These are phyloP conservation scores for human (Homo sapiens) DNA, from an alignment of 2,113 vertebrate species.

Conservation along the genomic window DNA sequence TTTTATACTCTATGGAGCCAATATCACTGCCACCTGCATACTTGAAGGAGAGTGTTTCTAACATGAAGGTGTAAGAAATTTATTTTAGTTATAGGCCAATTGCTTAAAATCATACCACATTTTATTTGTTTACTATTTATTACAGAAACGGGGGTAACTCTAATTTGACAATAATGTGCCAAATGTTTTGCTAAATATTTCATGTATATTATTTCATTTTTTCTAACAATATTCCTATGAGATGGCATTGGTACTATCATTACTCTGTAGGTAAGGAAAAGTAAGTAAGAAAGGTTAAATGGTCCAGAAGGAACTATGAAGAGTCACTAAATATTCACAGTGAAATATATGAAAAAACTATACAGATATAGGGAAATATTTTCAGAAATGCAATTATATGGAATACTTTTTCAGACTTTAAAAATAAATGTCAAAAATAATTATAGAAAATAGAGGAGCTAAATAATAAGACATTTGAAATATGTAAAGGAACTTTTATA, in stretches of 20 bases:
- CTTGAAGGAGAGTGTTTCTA: neutral
- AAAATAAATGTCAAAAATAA: constrained; percentile 10
- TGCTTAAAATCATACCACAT: neutral
- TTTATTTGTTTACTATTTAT: neutral
- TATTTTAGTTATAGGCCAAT: neutral
- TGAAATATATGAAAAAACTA: neutral
- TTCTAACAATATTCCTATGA: neutral
- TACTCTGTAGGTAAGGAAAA: neutral
- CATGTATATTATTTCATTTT: neutral
- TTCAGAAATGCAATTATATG: neutral
- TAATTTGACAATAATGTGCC: neutral
- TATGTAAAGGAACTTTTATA: neutral
- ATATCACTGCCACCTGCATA: neutral
- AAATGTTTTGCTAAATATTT: neutral
- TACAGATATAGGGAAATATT: neutral
- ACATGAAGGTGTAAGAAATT: neutral
- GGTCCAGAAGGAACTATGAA: neutral
- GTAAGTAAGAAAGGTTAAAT: neutral
- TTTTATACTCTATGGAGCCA: neutral
- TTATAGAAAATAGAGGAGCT: neutral
- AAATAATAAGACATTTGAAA: constrained; percentile 35
- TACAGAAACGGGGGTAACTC: neutral
- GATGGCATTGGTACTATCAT: neutral
- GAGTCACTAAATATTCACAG: neutral
- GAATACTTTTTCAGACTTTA: neutral